A percentile compares a stretch with the other conserved stretches of the same genome.
Evolutionary conservation across 2,797 vertebrate genomes (phyloP).

Genomic region (Setipinna tenuifilis): DNA sequence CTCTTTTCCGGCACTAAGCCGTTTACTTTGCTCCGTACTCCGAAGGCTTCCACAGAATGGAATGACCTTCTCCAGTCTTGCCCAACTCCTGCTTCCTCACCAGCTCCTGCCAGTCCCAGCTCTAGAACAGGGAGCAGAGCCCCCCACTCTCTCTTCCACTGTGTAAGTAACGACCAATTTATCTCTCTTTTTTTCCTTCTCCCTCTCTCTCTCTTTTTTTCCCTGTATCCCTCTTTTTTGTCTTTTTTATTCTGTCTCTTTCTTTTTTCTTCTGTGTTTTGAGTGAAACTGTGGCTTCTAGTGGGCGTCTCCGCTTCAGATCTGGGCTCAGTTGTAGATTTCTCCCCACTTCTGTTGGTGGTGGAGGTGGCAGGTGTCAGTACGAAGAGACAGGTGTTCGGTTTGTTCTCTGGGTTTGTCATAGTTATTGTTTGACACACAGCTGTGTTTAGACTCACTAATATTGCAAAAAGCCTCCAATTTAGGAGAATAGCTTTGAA

Average conservation of each 20-base stretch:
- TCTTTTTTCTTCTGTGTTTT: constrained; percentile 13
- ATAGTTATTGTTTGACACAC: not conserved
- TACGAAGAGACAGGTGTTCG: too few relatives aligned
- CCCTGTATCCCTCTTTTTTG: not conserved
- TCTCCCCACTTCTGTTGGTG: not conserved
- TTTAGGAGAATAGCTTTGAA: constrained; percentile 31
- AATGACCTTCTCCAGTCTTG: constrained; percentile 13
- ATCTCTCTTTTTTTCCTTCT: not conserved
- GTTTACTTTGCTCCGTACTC: constrained; percentile 31
- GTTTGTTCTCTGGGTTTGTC: too few relatives aligned
- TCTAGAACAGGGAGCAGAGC: not conserved
- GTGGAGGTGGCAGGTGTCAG: not conserved
- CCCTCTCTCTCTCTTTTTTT: not conserved
- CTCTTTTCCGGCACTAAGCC: constrained; percentile 33
- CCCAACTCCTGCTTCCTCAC: not conserved
- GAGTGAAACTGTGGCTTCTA: not conserved
- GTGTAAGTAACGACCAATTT: not conserved
- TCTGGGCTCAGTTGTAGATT: not conserved
- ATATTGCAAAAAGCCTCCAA: not conserved
- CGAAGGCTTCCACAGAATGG: not conserved
- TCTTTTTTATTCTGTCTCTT: not conserved
- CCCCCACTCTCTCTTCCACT: not conserved
- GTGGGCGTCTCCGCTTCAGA: not conserved
- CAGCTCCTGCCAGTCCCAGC: not conserved
- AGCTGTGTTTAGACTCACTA: not conserved